Conservation (phyloP, 2,797 vertebrate genomes). For the Rhinoraja longicauda region DNA sequence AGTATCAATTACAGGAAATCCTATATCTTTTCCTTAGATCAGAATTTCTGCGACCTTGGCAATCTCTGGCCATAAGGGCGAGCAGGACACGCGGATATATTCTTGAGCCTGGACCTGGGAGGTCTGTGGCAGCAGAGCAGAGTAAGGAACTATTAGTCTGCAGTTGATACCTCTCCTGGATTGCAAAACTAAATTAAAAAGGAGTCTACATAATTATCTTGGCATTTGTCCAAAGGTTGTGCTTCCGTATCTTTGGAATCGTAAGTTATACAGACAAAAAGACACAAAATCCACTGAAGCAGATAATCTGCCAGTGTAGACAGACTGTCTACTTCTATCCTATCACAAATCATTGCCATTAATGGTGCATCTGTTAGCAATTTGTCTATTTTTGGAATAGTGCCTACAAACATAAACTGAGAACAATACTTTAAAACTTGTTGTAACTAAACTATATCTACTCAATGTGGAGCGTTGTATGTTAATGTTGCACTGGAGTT, state of each 20-base stretch:
- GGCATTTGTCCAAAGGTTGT: neutral
- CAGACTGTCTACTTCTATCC: neutral
- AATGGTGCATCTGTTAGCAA: conserved; percentile 1
- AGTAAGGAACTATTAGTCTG: neutral
- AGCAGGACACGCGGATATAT: neutral
- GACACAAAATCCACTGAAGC: neutral
- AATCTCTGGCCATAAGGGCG: neutral
- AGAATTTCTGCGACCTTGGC: neutral
- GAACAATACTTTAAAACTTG: neutral
- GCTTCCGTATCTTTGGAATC: neutral
- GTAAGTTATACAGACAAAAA: neutral
- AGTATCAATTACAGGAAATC: conserved; percentile 2
- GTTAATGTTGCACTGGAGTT: neutral
- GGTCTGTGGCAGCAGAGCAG: neutral
- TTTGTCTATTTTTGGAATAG: neutral
- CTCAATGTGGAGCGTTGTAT: too few relatives aligned
- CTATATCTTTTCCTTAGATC: neutral
- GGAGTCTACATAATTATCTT: neutral
- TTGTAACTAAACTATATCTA: neutral
- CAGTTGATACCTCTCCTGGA: neutral
- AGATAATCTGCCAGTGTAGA: neutral
- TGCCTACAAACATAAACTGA: neutral
- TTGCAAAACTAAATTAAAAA: neutral
- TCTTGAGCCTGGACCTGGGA: neutral
- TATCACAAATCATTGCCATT: neutral